phyloP scores from a whole-genome alignment of 2,888 invertebrate genomes.

The Drosophila gaucha region DNA sequence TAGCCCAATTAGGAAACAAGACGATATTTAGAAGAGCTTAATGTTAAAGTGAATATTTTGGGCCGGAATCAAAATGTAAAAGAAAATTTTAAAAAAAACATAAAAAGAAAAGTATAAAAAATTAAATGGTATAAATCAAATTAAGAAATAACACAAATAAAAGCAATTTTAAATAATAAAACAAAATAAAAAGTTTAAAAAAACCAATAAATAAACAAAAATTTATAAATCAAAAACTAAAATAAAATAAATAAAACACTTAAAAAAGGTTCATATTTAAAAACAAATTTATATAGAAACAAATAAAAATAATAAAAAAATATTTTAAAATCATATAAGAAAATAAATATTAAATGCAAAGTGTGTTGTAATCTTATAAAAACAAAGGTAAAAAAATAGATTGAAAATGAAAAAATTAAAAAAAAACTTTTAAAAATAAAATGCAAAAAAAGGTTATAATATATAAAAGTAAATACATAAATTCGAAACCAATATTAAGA shows the following conservation, averaged over 20 bases:
- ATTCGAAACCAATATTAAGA: not conserved
- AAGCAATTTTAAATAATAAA: not conserved
- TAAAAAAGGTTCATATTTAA: not conserved
- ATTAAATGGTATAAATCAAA: not conserved
- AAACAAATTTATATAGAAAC: not conserved
- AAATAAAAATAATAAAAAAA: not conserved
- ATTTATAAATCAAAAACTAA: not conserved
- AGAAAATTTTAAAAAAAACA: not conserved
- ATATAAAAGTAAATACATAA: not conserved
- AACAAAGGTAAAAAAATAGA: not conserved
- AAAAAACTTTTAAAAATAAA: not conserved
- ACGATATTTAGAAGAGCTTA: not conserved
- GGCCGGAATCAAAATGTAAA: not conserved
- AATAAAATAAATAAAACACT: not conserved
- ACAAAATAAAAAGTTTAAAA: not conserved
- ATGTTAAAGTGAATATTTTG: not conserved
- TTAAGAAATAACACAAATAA: not conserved
- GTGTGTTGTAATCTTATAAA: no score
- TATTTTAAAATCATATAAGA: not conserved
- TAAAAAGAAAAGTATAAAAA: not conserved
- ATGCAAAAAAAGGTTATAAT: not conserved
- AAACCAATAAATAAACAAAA: not conserved
- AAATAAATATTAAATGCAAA: not conserved
- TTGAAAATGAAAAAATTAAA: not conserved
- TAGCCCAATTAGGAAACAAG: constrained; percentile 13